These are phyloP conservation scores for Euwallacea fornicatus DNA, from an alignment of 1,140 invertebrate species.

Conservation along the genomic window DNA sequence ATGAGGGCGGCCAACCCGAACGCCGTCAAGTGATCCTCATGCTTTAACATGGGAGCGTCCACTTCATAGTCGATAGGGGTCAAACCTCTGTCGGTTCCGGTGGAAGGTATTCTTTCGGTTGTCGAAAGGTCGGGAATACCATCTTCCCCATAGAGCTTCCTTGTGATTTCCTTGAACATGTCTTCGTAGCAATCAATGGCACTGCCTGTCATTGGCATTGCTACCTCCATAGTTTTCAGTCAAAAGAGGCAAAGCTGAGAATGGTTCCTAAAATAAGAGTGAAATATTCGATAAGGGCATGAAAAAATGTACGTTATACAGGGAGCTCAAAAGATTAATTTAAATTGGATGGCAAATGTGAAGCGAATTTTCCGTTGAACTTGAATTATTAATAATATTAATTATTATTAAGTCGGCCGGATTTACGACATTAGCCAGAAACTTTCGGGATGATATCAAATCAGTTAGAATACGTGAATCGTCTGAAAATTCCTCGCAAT, in stretches of 20 bases:
- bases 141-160: slow-evolving; percentile 87
- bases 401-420: no score
- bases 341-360: no score
- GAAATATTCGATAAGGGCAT: no score
- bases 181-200: slow-evolving; percentile 69
- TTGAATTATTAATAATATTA: no score
- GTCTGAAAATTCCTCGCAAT: no score
- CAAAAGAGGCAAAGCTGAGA: not conserved
- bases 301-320: no score
- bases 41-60: slow-evolving; percentile 59
- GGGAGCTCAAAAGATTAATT: no score
- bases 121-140: slow-evolving; percentile 60
- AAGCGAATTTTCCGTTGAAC: no score
- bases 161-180: slow-evolving; percentile 86
- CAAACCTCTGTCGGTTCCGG: slow-evolving; percentile 49
- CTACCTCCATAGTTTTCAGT: slow-evolving; percentile 52
- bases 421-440: no score
- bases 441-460: no score
- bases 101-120: slow-evolving; percentile 53
- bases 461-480: no score
- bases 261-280: no score
- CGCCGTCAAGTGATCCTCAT: slow-evolving; percentile 67
- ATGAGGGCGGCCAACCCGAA: slow-evolving; percentile 70
- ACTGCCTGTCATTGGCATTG: slow-evolving; percentile 57
- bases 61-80: slow-evolving; percentile 55